phyloP scores from a whole-genome alignment of 2,888 invertebrate species.

The Brachypalpus laphriformis region DNA sequence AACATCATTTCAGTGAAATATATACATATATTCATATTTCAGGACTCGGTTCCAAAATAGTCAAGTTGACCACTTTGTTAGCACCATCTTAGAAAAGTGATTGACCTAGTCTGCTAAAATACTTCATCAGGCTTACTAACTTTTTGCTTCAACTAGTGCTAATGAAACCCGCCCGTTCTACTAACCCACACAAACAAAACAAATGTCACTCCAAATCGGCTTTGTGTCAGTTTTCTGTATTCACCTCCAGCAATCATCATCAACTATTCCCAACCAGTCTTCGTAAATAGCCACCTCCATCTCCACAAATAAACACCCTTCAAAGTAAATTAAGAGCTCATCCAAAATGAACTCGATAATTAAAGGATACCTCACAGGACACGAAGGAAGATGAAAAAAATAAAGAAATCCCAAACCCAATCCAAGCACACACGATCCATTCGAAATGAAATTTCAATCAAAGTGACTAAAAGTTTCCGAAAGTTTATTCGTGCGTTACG shows the following conservation, averaged over 20 bases:
- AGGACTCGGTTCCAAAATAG: too few relatives aligned
- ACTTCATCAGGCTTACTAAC: background rate
- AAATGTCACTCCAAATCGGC: background rate
- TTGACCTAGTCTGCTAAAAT: too few relatives aligned
- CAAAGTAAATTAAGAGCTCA: conserved; percentile 35
- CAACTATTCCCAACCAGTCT: background rate
- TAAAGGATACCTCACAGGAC: conserved; percentile 21
- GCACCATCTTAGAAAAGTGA: too few relatives aligned
- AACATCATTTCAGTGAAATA: too few relatives aligned
- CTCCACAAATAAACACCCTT: background rate
- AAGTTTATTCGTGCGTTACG: conserved; percentile 53
- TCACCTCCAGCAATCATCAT: background rate
- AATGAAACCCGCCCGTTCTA: background rate
- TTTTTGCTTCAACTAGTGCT: background rate
- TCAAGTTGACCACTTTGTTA: too few relatives aligned
- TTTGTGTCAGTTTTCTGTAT: background rate
- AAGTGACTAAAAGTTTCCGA: conserved; percentile 38
- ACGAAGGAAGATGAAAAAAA: background rate
- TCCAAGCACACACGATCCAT: background rate
- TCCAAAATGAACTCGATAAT: conserved; percentile 25
- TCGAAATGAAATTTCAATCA: conserved; percentile 61
- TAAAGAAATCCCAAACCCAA: conserved; percentile 1
- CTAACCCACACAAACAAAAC: background rate
- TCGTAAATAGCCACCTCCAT: background rate
- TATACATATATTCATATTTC: too few relatives aligned